Conservation (phyloP, 2,797 vertebrate genomes). For the Epinephelus coioides region DNA sequence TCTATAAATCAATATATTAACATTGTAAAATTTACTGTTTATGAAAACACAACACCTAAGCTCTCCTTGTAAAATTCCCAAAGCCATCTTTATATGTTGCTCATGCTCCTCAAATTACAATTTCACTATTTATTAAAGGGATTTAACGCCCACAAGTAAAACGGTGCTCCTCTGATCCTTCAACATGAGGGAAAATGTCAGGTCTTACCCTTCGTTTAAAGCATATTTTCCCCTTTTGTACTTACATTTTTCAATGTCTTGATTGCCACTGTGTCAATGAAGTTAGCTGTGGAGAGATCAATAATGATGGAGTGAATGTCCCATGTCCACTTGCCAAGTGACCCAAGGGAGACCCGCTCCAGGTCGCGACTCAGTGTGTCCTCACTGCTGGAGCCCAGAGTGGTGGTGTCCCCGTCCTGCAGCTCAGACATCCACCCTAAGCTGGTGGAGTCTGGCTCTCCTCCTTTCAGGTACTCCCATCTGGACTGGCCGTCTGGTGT, state of each 20-base stretch:
- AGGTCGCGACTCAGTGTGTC: constrained; percentile 84
- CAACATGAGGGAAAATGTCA: not conserved
- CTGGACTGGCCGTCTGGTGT: constrained; percentile 65
- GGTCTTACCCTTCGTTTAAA: not conserved
- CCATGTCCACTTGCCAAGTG: constrained; percentile 88
- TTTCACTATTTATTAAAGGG: not conserved
- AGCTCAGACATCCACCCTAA: constrained; percentile 77
- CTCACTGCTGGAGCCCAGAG: constrained; percentile 79
- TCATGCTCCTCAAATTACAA: not conserved
- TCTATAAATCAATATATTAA: not conserved
- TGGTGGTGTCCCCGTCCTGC: constrained; percentile 81
- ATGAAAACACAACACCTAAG: not conserved
- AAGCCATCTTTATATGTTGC: not conserved
- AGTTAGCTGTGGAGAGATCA: constrained; percentile 92
- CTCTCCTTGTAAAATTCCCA: not conserved
- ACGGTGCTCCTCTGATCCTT: not conserved
- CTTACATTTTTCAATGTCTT: constrained; percentile 85
- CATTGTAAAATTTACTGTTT: not conserved
- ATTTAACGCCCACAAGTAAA: not conserved
- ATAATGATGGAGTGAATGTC: constrained; percentile 91
- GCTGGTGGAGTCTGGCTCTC: constrained; percentile 77
- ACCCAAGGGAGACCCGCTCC: constrained; percentile 84
- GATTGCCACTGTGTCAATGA: constrained; percentile 87
- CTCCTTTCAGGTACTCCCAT: constrained; percentile 86
- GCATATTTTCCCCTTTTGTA: constrained; percentile 16